phyloP scores from a whole-genome alignment of 2,113 vertebrate genomes.

The Meriones unguiculatus region DNA sequence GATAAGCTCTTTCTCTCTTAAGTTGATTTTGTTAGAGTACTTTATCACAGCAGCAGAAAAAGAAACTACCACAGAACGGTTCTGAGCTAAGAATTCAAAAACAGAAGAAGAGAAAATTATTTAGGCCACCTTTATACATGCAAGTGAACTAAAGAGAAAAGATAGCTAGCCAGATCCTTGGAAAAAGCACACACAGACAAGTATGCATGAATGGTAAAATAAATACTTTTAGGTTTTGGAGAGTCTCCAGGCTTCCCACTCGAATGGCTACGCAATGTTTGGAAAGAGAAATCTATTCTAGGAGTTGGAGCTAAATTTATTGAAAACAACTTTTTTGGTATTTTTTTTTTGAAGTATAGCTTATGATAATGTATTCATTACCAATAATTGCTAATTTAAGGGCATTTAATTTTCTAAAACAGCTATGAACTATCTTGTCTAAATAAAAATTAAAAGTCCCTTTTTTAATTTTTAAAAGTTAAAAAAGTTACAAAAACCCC shows the following conservation, averaged over 20 bases:
- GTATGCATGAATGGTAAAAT: neutral
- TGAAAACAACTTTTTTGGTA: neutral
- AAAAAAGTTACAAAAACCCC: neutral
- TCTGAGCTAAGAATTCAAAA: neutral
- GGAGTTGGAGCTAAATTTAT: neutral
- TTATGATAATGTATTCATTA: slow-evolving; percentile 39
- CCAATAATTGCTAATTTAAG: neutral
- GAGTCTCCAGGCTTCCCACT: slow-evolving; percentile 4
- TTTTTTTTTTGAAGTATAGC: neutral
- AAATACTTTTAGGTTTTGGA: neutral
- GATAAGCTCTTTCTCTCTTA: neutral
- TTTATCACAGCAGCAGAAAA: neutral
- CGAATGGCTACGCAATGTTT: neutral
- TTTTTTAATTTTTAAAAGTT: no score
- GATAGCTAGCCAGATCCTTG: neutral
- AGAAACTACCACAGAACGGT: neutral
- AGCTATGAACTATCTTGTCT: neutral
- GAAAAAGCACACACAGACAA: neutral
- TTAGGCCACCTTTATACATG: slow-evolving; percentile 21
- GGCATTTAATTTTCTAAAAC: slow-evolving; percentile 25
- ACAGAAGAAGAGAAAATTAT: neutral
- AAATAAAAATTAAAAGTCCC: neutral
- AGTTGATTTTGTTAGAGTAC: neutral
- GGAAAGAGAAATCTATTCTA: neutral
- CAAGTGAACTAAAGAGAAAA: neutral